Evolutionary conservation across 2,797 vertebrate genomes (phyloP), one percentile per base, ranked within the genome.

Genomic region (Craterocephalus amniculus): DNA sequence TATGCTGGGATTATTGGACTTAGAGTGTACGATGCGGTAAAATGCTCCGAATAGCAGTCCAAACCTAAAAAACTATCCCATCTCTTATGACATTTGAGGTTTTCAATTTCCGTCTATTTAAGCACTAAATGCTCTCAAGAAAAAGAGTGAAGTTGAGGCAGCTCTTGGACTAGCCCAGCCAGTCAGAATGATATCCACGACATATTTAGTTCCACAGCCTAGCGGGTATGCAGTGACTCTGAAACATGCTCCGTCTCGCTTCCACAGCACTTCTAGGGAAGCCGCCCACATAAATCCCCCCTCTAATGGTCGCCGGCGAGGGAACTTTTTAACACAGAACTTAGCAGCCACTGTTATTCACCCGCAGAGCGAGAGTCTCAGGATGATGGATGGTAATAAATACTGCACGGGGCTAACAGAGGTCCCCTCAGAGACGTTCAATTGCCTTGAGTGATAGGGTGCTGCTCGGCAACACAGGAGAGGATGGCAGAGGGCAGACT

Each of bases 401-500:
- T 93, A 93, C 89, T 91, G 87, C 87, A 87, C 70, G 66, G 88
- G 86, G 86, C 88, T 89, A 90, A 91, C 93, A 87, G 91, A 89
- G 90, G 91, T 91, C 90, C 85, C 88, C 86, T 86, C 78, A 77
- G 87, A 88, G 88, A 86, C 78, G 77, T 91, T 90, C 85, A 87
- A 90, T 91, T 91, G 91, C 87, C 87, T 88, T 88, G 90, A 90
- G 84, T 91, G 88, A 93, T 90, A 84, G 89, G 89, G 85, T 74
- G 88, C 86, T 84, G 84, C 87, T 89, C 83, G 24, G 87, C 87
- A 88, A 90, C 88, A 68, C 87, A 40, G 84, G 73, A 85, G 81
- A 87, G 68, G 83, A 83, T 83, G 87, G 83, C 79, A 84, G 87
- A 85, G 87, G 86, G 83, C 83, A 79, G 83, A 70, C 83, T 86